Percentiles rank a stretch among this genome's conserved stretches.
Conservation (phyloP, 1,140 invertebrate species). For the Anadara kagoshimensis region DNA sequence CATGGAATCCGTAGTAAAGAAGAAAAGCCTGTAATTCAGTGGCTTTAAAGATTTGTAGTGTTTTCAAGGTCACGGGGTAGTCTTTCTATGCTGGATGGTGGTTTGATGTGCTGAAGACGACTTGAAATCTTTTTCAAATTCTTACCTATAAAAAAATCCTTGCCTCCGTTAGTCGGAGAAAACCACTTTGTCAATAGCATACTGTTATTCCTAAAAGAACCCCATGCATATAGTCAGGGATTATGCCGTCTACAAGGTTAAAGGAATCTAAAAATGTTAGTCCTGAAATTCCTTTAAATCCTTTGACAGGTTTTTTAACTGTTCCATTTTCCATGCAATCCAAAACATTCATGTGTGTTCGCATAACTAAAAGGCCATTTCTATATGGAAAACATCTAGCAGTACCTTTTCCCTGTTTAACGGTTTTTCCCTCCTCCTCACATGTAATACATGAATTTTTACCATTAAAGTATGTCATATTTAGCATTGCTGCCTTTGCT, state of each 20-base stretch:
- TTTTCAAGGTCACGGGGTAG: slow-evolving; percentile 33
- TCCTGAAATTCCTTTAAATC: slow-evolving; percentile 34
- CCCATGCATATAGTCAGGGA: slow-evolving; percentile 47
- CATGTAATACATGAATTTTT: slow-evolving; percentile 17
- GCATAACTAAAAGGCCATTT: neutral
- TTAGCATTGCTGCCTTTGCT: slow-evolving; percentile 34
- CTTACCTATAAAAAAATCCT: slow-evolving; percentile 37
- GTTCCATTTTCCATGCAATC: neutral
- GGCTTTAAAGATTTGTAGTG: slow-evolving; percentile 37
- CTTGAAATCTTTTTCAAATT: slow-evolving; percentile 27
- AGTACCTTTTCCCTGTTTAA: slow-evolving; percentile 33
- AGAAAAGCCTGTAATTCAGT: slow-evolving; percentile 41
- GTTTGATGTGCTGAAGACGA: slow-evolving; percentile 21
- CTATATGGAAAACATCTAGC: slow-evolving; percentile 38
- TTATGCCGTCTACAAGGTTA: slow-evolving; percentile 23
- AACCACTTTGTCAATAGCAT: slow-evolving; percentile 31
- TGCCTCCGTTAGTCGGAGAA: slow-evolving; percentile 12
- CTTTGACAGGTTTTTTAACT: slow-evolving; percentile 2
- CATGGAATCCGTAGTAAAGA: slow-evolving; percentile 18
- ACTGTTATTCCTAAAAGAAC: slow-evolving; percentile 32
- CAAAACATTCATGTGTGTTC: neutral
- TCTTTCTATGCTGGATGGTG: slow-evolving; percentile 31
- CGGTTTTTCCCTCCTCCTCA: slow-evolving; percentile 28
- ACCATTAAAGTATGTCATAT: slow-evolving; percentile 49
- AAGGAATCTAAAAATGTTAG: slow-evolving; percentile 12